A percentile compares a stretch with the other conserved stretches of the same genome.
phyloP scores from a whole-genome alignment of 2,888 invertebrate genomes.

The Cheilosia variabilis region DNA sequence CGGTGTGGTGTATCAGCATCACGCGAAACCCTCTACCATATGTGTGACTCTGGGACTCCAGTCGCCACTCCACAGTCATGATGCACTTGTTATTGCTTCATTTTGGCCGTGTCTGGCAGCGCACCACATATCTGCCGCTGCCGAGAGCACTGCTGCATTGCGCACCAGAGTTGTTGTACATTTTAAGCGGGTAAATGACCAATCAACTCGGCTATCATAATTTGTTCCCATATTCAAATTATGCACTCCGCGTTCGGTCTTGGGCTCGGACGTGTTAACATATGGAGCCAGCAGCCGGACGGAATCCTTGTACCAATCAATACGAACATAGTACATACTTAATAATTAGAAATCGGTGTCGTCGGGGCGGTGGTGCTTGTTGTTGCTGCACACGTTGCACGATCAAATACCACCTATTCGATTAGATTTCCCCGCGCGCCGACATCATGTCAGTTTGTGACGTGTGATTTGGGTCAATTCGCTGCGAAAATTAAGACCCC shows the following conservation, averaged over 20 bases:
- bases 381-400: conserved; percentile 20
- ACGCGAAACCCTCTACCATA: conserved; percentile 44
- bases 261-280: conserved; percentile 66
- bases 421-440: conserved; percentile 48
- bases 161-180: conserved; percentile 27
- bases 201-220: conserved; percentile 73
- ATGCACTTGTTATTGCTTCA: conserved; percentile 75
- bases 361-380: conserved; percentile 20
- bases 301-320: conserved; percentile 73
- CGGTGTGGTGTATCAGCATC: conserved; percentile 48
- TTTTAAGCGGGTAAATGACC: conserved; percentile 71
- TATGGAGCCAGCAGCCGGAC: conserved; percentile 55
- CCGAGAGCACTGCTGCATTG: not conserved
- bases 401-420: conserved; percentile 64
- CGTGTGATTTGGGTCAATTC: conserved; percentile 67
- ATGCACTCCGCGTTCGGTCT: conserved; percentile 59
- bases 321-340: conserved; percentile 66
- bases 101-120: conserved; percentile 43
- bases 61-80: conserved; percentile 8
- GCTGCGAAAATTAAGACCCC: conserved; percentile 58
- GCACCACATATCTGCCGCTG: conserved; percentile 9
- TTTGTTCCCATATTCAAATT: conserved; percentile 75
- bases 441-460: conserved; percentile 29
- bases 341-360: conserved; percentile 74
- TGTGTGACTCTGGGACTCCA: conserved; percentile 16